Percentiles rank a stretch among this genome's conserved stretches.
phyloP scores from a whole-genome alignment of 1,140 invertebrate species.

The Bombus fervidus region DNA sequence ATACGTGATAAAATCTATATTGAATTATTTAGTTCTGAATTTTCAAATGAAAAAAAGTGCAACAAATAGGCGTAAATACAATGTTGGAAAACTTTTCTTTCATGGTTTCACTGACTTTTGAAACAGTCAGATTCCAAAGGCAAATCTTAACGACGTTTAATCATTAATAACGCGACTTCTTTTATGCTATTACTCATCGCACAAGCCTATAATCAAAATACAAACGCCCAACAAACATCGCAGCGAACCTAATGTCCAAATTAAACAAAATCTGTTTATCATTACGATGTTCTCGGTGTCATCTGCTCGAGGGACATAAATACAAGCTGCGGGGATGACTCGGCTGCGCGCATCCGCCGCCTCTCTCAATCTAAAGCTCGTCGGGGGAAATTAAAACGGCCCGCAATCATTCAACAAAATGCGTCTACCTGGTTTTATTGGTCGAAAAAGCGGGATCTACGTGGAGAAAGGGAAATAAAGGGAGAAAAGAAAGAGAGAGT shows the following conservation, averaged over 20 bases:
- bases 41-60: background rate
- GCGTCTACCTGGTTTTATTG: slow-evolving; percentile 2
- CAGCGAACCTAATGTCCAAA: background rate
- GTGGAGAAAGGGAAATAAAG: background rate
- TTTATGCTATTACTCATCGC: background rate
- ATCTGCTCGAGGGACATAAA: background rate
- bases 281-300: background rate
- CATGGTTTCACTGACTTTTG: background rate
- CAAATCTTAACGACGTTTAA: too few species aligned
- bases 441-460: slow-evolving; percentile 21
- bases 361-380: slow-evolving; percentile 3
- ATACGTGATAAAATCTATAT: background rate
- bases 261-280: slow-evolving; percentile 3
- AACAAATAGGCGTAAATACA: background rate
- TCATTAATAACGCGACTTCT: background rate
- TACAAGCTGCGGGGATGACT: background rate
- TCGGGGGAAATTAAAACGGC: slow-evolving; percentile 6
- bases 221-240: background rate
- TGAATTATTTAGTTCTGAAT: background rate
- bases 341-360: background rate
- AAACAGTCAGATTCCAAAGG: background rate
- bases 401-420: slow-evolving; percentile 17
- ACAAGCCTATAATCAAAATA: background rate
- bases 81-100: background rate
- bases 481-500: too few species aligned